Evolutionary conservation across 30 jellyfish, hydroid and myxozoan species (phyloP).

Genomic region (Nemopilema nomurai): DNA sequence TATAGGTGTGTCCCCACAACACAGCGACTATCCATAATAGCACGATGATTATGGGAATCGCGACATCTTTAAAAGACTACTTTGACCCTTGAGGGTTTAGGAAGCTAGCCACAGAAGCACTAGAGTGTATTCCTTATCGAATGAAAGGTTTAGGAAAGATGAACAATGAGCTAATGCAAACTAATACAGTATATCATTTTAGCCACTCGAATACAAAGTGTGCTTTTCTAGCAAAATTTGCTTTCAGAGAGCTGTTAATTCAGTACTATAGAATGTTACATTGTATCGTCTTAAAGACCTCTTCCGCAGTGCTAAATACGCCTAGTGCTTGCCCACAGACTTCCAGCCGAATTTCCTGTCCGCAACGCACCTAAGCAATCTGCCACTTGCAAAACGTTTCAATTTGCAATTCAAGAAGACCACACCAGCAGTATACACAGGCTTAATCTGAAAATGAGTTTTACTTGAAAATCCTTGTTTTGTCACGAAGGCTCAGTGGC

Average conservation of each 20-base stretch:
- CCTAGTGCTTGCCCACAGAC: slow-evolving; percentile 24
- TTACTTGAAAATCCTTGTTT: not conserved
- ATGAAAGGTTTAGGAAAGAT: too few relatives aligned
- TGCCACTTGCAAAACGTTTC: not conserved
- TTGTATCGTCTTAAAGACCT: not conserved
- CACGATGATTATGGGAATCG: too few relatives aligned
- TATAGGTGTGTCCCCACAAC: too few relatives aligned
- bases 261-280: not conserved
- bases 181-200: too few relatives aligned
- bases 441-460: slow-evolving; percentile 25
- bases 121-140: too few relatives aligned
- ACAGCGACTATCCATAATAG: too few relatives aligned
- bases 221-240: not conserved
- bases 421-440: slow-evolving; percentile 20
- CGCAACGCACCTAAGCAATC: slow-evolving; percentile 13
- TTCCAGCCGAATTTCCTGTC: slow-evolving; percentile 31
- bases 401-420: slow-evolving; percentile 5
- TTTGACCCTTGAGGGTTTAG: too few relatives aligned
- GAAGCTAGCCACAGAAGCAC: too few relatives aligned
- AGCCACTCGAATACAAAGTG: not conserved
- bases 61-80: too few relatives aligned
- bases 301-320: not conserved
- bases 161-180: too few relatives aligned
- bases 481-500: slow-evolving; percentile 3
- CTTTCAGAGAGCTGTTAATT: not conserved